Base-by-base conservation (phyloP, 2,888 invertebrate species). In the Pterostichus madidus region DNA sequence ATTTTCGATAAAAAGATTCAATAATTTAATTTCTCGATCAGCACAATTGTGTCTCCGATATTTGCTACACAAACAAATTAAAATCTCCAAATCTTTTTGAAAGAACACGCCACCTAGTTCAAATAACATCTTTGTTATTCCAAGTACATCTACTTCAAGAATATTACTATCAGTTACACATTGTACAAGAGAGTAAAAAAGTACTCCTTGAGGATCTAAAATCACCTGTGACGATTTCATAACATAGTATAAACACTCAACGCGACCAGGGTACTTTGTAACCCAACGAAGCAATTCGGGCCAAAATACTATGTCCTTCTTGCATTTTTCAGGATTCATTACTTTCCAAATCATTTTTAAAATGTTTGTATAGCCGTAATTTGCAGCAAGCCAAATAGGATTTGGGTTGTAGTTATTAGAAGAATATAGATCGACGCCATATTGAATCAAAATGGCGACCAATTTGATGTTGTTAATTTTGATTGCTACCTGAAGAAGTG, bases 21-120 rank as follows among this genome's bases (percentile, higher is more conserved):
- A 11, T 24, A 59, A 59, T 0, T 59, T 5, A 24, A 24, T 8
- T 3, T 11, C 8, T 59, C 4, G 17, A 7, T 59, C 24, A 2
- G 11, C 10, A 24, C 24, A 24, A 15, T 59, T 3, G 7, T 11
- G 31, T 3, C 6, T 7, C 3, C 31, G 1, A 5, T 59, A 59
- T 24, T 31, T 59, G 11, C 17, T 17, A 59, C 59, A 59, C 11
- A 59, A 59, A 31, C 10, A 59, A 59, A 59, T 31, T 31, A 59
- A 59, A 10, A 10, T 31, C 17, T 59, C 59, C 17, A 59, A 59
- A 59, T 59, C 24, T 59, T 59, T 11, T 7, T 17, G 7, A 59
- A 6, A 5, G 5, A 59, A 59, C 11, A 11, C 17, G 3, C 10
- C 59, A 24, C 24, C 17, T 59, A 17, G 8, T 24, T 59, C 10